Conservation (phyloP, 2,888 invertebrate species). For the Pycnomerus fuliginosus region DNA sequence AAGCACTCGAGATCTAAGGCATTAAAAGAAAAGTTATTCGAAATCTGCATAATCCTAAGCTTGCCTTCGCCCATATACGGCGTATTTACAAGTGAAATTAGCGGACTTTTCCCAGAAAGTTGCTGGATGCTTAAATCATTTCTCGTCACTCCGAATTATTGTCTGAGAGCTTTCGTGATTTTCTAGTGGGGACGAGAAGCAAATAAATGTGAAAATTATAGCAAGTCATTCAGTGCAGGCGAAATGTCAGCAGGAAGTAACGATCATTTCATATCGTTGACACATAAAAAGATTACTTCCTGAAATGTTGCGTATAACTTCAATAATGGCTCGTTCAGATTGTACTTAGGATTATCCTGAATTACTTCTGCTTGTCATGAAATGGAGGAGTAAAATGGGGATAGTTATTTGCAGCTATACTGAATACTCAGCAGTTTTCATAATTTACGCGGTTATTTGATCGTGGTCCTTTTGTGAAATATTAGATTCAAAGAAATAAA, state of each 20-base stretch:
- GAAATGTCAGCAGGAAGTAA: constrained; percentile 31
- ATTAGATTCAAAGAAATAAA: too few species aligned
- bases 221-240: constrained; percentile 30
- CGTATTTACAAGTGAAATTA: constrained; percentile 52
- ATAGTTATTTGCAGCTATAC: too few species aligned
- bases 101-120: constrained; percentile 45
- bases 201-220: constrained; percentile 35
- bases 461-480: too few species aligned
- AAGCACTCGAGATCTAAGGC: constrained; percentile 43
- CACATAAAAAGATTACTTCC: constrained; percentile 29
- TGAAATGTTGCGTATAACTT: constrained; percentile 9
- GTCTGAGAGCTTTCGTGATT: constrained; percentile 1
- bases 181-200: constrained; percentile 1
- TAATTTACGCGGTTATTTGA: too few species aligned
- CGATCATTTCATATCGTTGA: constrained; percentile 33
- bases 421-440: too few species aligned
- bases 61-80: constrained; percentile 44
- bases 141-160: too few species aligned
- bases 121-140: too few species aligned
- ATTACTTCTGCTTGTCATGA: too few species aligned
- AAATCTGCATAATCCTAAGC: constrained; percentile 52
- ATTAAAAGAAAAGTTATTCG: constrained; percentile 53
- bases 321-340: constrained; percentile 14
- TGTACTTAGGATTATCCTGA: too few species aligned
- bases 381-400: too few species aligned